These are phyloP conservation scores for Gadopsis bispinosus DNA, from an alignment of 2,797 vertebrate species.

Conservation along the genomic window DNA sequence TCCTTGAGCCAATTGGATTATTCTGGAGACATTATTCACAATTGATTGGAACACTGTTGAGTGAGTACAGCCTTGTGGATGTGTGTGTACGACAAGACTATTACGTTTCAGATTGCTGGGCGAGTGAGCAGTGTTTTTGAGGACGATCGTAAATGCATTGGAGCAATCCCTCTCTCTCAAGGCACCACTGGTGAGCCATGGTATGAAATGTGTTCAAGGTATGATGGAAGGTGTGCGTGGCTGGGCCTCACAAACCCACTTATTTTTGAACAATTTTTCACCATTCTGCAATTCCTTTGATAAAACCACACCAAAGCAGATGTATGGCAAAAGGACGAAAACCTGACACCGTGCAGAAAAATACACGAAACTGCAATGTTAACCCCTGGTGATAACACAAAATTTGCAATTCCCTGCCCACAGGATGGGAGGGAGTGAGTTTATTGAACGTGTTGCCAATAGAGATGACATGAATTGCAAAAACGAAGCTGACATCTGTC, in stretches of 20 bases:
- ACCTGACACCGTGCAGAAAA: constrained; percentile 19
- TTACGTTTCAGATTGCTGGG: constrained; percentile 50
- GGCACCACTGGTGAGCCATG: constrained; percentile 47
- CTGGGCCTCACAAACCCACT: not conserved
- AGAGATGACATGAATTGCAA: constrained; percentile 29
- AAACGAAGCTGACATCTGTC: constrained; percentile 36
- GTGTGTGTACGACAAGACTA: constrained; percentile 62
- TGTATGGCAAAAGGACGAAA: not conserved
- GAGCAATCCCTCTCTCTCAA: constrained; percentile 37
- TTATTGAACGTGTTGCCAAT: constrained; percentile 3
- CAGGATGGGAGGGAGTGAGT: not conserved
- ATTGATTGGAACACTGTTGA: constrained; percentile 68
- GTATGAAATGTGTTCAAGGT: constrained; percentile 39
- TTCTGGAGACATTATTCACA: constrained; percentile 64
- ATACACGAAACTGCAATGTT: constrained; percentile 25
- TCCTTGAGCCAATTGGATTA: constrained; percentile 79
- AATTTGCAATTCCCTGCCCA: constrained; percentile 20
- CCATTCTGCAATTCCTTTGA: constrained; percentile 17
- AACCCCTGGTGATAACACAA: constrained; percentile 5
- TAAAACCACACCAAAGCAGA: constrained; percentile 14
- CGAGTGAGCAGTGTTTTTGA: constrained; percentile 43
- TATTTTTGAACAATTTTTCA: not conserved
- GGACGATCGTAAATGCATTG: constrained; percentile 50
- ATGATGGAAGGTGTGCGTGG: constrained; percentile 13
- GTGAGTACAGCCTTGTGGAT: constrained; percentile 59